Base-by-base conservation (phyloP, 2,113 vertebrate genomes). In the Anhinga anhinga region DNA sequence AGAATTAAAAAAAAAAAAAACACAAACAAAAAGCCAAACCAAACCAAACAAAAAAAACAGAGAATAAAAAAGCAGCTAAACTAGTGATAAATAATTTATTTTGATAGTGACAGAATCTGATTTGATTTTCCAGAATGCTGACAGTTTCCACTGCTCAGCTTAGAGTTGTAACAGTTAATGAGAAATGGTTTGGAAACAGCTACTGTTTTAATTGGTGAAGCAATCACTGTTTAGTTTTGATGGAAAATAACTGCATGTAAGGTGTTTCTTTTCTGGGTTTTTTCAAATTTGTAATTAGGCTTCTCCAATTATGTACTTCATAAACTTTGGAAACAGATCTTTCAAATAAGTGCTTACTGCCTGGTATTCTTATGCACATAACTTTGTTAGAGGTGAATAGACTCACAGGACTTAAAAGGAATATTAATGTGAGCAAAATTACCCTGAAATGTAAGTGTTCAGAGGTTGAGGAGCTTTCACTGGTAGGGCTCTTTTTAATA, bases 271-370 rank as follows among this genome's bases (percentile, higher is more conserved):
- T 85, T 90, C 53, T 83, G n/a, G 9, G 2, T 87, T 85, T 92
- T 86, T 96, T 92, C 84, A 90, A 90, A 91, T 95, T 93, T 90
- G 69, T 95, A 95, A 89, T 89, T 96, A 93, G 83, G 71, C 70
- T 91, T 91, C 74, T 89, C 66, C 80, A 88, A 85, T 93, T 94
- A 94, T 49, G 29, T 89, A 53, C 81, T 91, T 96, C 53, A 56
- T 92, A 92, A 93, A 65, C 77, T 89, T 96, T 93, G 91, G 91
- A 95, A 95, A 62, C 47, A 84, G 50, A 84, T 93, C 91, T 91
- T 94, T 96, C 81, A 87, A 86, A 3, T 67, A 89, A 89, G 62
- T 82, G 23, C 88, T 96, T 91, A 72, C 81, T 95, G 47, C 27
- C 40, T 95, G 47, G 44, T 87, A 72, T 90, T 96, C 65, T 89